Conservation (phyloP, 1,140 invertebrate genomes). For the Drosophila nikananu region DNA sequence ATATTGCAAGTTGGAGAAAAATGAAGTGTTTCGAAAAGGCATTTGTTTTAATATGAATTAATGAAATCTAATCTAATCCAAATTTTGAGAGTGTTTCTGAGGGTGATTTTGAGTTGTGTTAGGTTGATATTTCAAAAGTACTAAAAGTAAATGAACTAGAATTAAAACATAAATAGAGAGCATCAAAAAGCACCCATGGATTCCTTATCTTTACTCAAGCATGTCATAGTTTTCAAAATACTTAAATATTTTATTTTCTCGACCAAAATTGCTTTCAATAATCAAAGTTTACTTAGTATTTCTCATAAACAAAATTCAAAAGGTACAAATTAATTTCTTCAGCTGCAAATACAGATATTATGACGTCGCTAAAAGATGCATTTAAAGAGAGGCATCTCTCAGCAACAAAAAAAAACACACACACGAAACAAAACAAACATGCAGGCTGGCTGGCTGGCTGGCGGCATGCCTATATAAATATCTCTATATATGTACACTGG, state of each 20-base stretch:
- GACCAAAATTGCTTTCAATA: no score
- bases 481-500: constrained; percentile 12
- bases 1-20: neutral
- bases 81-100: neutral
- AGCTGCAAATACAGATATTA: neutral
- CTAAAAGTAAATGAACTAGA: no score
- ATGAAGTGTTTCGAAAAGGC: no score
- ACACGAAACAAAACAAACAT: constrained; percentile 25
- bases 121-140: no score
- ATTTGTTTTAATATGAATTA: no score
- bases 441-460: neutral
- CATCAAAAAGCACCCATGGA: no score
- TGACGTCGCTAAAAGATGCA: constrained; percentile 31
- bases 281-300: neutral
- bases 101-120: no score
- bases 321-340: neutral
- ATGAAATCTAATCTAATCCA: no score
- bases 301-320: neutral
- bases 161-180: no score
- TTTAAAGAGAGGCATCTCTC: constrained; percentile 22
- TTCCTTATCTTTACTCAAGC: no score
- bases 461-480: constrained; percentile 34
- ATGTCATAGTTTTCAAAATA: neutral
- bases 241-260: neutral
- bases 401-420: constrained; percentile 7